Base-by-base conservation (phyloP, 2,113 vertebrate genomes). In the Lophura nycthemera region DNA sequence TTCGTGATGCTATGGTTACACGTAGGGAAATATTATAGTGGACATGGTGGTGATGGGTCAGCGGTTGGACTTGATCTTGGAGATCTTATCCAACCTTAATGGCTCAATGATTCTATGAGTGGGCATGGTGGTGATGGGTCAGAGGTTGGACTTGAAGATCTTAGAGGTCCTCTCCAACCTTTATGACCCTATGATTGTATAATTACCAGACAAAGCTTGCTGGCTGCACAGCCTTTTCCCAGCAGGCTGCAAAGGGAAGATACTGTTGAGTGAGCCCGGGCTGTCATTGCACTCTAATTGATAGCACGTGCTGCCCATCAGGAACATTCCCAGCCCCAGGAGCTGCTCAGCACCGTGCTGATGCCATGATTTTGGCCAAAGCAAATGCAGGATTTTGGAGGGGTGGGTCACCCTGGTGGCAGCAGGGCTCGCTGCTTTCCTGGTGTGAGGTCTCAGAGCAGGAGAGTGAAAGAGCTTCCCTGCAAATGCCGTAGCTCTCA, bases 371-470 rank as follows among this genome's bases (percentile, higher is more conserved):
- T 43, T 32, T 1, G 63, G 57, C 43, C n/a, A 9, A 10, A 27
- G 11, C 5, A 54, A 30, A 14, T 59, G 18, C 0, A 0, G 42
- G 13, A 6, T 19, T 13, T 1, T 3, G n/a, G 38, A 42, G 5
- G 5, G 30, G 20, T 54, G 72, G n/a, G 30, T 22, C 63, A 6
- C 38, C 75, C 22, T 24, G 1, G 47, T 2, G 3, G 52, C 6
- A 2, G 4, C 24, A 34, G 43, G 57, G 20, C 69, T 1, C n/a
- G 2, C n/a, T 14, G 61, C 6, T 17, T 40, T 38, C 63, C 36
- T n/a, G 10, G 8, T 70, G 59, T 16, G 34, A 34, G 54, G 25
- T 47, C 38, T 22, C 61, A 6, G 17, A 40, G 19, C 36, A 16
- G 36, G 30, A n/a, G 22, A 54, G 61, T 18, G 30, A 42, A 20